Conservation (phyloP, 2,113 vertebrate species). For the Poeciliopsis prolifica region DNA sequence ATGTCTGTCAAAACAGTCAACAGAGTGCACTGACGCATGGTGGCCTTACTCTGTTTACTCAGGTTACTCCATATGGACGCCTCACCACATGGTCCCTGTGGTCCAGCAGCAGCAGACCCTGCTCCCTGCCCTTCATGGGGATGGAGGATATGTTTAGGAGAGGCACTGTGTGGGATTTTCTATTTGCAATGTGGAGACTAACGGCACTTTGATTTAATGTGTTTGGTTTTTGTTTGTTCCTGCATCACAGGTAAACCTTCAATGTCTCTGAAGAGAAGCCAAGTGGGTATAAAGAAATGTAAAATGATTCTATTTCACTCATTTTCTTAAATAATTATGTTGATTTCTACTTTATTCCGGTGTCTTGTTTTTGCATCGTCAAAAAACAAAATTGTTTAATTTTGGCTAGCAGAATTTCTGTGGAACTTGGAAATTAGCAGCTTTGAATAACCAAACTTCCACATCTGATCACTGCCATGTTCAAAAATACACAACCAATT, state of each 20-base stretch:
- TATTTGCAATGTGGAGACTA: conserved; percentile 7
- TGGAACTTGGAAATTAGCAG: neutral
- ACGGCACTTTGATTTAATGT: neutral
- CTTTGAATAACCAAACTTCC: neutral
- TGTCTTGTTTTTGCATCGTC: neutral
- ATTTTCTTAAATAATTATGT: neutral
- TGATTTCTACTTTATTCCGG: neutral
- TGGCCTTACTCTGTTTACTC: conserved; percentile 68
- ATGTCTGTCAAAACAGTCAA: conserved; percentile 81
- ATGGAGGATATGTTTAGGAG: conserved; percentile 52
- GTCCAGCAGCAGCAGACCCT: conserved; percentile 52
- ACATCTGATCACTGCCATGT: neutral
- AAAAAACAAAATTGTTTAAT: neutral
- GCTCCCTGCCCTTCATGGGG: conserved; percentile 71
- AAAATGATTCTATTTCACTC: neutral
- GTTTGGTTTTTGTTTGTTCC: conserved; percentile 15
- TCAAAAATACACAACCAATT: neutral
- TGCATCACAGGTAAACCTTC: neutral
- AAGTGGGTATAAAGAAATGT: neutral
- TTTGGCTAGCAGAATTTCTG: neutral
- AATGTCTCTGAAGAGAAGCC: neutral
- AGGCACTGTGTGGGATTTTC: conserved; percentile 11
- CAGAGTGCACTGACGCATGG: conserved; percentile 67
- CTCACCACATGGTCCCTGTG: conserved; percentile 56
- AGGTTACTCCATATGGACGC: conserved; percentile 74